phyloP scores from a whole-genome alignment of 1,140 invertebrate genomes.

The Philotrypesis tridentata region DNA sequence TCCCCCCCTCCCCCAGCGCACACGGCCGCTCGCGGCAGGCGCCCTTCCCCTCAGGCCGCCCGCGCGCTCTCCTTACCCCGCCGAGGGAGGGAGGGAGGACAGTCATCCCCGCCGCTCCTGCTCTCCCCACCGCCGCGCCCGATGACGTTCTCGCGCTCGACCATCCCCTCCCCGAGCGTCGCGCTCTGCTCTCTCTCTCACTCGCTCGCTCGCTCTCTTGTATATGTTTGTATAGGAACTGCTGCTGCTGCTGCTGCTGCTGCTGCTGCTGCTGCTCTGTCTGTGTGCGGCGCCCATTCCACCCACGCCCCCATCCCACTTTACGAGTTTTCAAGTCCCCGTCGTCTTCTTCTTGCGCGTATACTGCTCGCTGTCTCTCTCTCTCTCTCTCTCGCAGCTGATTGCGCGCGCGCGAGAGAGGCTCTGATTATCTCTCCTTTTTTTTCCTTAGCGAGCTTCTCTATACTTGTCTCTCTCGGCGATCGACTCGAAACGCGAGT shows the following conservation, averaged over 20 bases:
- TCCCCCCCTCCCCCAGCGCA: constrained; percentile 35
- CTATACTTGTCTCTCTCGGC: constrained; percentile 7
- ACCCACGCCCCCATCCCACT: constrained; percentile 70
- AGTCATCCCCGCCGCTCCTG: not conserved
- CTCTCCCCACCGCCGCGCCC: not conserved
- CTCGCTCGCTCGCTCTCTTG: not conserved
- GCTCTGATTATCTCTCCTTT: constrained; percentile 28
- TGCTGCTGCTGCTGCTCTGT: not conserved
- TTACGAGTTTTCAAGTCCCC: constrained; percentile 50
- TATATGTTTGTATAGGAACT: not conserved
- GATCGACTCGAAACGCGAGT: not conserved
- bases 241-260: not conserved
- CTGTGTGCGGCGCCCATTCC: constrained; percentile 56
- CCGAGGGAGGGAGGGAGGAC: constrained; percentile 9
- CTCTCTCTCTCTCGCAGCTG: constrained; percentile 45
- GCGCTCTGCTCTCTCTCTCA: too few relatives aligned
- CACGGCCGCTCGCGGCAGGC: too few relatives aligned
- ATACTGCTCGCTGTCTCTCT: not conserved
- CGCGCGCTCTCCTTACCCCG: constrained; percentile 50
- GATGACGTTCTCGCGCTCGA: constrained; percentile 2
- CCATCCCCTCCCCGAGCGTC: constrained; percentile 61
- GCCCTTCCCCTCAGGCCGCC: constrained; percentile 48
- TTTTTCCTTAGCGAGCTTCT: constrained; percentile 9
- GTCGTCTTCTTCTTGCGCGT: constrained; percentile 25
- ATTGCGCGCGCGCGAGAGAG: constrained; percentile 23